phyloP scores from a whole-genome alignment of 2,797 vertebrate genomes.

The Discoglossus pictus region DNA sequence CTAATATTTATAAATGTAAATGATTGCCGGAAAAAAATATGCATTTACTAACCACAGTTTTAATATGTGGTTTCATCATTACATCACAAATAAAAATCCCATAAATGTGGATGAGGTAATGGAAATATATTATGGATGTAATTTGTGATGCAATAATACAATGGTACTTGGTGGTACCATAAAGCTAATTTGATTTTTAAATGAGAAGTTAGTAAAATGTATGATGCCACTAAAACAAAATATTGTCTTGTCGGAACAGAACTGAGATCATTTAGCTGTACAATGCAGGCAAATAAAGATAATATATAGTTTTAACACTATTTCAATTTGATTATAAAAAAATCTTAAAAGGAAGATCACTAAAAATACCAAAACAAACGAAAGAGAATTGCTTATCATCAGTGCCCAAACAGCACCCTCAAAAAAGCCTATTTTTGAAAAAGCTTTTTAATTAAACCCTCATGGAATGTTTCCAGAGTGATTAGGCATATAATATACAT shows the following conservation, averaged over 20 bases:
- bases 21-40: not conserved
- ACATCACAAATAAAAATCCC: slow-evolving; percentile 3
- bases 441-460: no score
- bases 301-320: no score
- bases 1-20: not conserved
- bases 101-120: slow-evolving; percentile 26
- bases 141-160: slow-evolving; percentile 24
- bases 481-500: no score
- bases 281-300: not conserved
- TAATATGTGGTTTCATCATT: not conserved
- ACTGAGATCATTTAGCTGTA: slow-evolving; percentile 9
- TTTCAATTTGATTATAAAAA: slow-evolving; percentile 10
- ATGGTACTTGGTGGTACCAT: slow-evolving; percentile 1
- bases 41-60: not conserved
- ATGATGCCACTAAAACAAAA: slow-evolving; percentile 19
- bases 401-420: no score
- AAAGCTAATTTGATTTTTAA: slow-evolving; percentile 39
- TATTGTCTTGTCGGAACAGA: slow-evolving; percentile 5
- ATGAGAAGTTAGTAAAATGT: slow-evolving; percentile 24
- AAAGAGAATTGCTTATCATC: no score
- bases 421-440: no score
- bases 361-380: no score
- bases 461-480: no score
- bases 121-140: slow-evolving; percentile 7
- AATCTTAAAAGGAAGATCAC: no score